These are phyloP conservation scores for Eledone cirrhosa DNA, from an alignment of 2,888 invertebrate genomes.

Conservation along the genomic window DNA sequence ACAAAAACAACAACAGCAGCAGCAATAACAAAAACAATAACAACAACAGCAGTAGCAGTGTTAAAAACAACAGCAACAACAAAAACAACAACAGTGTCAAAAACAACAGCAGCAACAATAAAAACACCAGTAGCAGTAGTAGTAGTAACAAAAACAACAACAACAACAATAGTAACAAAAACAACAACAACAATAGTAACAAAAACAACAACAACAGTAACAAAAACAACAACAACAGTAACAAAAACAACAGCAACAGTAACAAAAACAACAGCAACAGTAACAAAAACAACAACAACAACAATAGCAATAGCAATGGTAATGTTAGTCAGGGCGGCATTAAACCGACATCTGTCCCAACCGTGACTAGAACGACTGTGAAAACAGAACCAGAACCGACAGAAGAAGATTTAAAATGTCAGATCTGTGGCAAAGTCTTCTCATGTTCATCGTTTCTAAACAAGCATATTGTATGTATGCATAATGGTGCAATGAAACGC, in stretches of 20 bases:
- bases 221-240: neutral
- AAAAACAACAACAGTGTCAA: neutral
- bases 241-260: neutral
- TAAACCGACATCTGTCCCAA: neutral
- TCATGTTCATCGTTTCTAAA: slow-evolving; percentile 63
- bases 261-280: neutral
- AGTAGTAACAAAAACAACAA: neutral
- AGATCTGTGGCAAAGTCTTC: slow-evolving; percentile 63
- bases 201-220: neutral
- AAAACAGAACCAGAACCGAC: neutral
- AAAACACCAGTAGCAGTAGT: neutral
- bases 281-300: no score
- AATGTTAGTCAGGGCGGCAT: no score
- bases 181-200: no score
- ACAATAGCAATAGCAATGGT: neutral
- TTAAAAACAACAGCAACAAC: neutral
- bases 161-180: neutral
- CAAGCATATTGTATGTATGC: slow-evolving; percentile 57
- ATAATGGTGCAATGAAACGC: slow-evolving; percentile 22
- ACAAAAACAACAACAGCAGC: neutral
- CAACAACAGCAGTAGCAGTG: neutral
- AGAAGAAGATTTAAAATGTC: neutral
- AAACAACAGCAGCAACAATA: neutral
- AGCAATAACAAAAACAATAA: neutral
- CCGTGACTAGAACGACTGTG: neutral